phyloP scores from a whole-genome alignment of 2,797 vertebrate species.

The Rhabdomys pumilio region DNA sequence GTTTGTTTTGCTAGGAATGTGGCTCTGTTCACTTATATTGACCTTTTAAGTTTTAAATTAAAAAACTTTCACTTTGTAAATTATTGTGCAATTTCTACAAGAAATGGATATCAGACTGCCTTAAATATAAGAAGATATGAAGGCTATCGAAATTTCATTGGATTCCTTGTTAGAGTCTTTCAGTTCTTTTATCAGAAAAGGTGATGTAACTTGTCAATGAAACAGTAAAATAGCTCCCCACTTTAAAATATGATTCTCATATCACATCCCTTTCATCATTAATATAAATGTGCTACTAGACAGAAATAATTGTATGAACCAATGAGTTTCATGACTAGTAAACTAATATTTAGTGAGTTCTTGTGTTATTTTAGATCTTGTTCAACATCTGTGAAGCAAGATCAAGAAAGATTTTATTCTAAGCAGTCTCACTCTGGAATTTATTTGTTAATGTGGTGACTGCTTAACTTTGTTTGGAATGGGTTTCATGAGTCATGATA shows the following conservation, averaged over 20 bases:
- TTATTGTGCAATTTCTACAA: neutral
- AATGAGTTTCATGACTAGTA: neutral
- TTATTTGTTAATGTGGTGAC: neutral
- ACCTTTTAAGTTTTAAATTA: slow-evolving; percentile 29
- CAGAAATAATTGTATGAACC: slow-evolving; percentile 4
- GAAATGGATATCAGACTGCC: neutral
- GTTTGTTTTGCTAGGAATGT: neutral
- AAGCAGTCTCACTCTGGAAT: neutral
- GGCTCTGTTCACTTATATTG: neutral
- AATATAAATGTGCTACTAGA: neutral
- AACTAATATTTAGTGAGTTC: neutral
- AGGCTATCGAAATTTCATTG: neutral
- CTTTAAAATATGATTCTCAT: neutral
- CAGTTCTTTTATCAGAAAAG: neutral
- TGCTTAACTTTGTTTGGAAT: neutral
- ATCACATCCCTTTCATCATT: slow-evolving; percentile 9
- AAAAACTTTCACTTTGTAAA: neutral
- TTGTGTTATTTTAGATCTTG: neutral
- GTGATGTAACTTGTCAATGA: neutral
- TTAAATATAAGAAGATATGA: neutral
- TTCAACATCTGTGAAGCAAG: neutral
- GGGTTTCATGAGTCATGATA: neutral
- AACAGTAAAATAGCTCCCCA: neutral
- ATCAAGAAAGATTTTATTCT: neutral
- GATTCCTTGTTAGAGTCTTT: neutral